Evolutionary conservation across 2,888 invertebrate genomes (phyloP).

Genomic region (Capitulum mitella): DNA sequence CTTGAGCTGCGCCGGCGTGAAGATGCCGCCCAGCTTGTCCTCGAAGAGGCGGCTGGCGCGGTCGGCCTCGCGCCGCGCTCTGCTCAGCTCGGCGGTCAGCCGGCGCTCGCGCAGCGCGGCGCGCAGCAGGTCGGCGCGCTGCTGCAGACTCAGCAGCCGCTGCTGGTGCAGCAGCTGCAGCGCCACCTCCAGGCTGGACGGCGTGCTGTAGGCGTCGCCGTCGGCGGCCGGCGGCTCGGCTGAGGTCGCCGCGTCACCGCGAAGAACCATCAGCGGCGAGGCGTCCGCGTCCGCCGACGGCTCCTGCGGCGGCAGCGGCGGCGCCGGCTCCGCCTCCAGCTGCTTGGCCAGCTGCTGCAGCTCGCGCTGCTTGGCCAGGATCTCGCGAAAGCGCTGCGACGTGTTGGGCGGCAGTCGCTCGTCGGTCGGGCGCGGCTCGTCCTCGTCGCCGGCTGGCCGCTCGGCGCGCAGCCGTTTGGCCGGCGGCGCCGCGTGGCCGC

Average conservation of each 20-base stretch:
- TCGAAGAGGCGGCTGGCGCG: not conserved
- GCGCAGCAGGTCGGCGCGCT: not conserved
- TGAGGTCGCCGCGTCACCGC: not conserved
- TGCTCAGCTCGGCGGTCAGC: not conserved
- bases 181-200: not conserved
- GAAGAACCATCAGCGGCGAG: not conserved
- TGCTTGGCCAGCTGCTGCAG: not conserved
- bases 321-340: not conserved
- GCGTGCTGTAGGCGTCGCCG: not conserved
- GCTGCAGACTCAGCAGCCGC: not conserved
- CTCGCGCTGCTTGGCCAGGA: conserved; percentile 3
- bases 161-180: conserved; percentile 4
- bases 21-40: not conserved
- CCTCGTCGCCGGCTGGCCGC: not conserved
- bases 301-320: not conserved
- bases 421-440: not conserved
- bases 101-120: not conserved
- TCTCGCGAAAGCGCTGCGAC: conserved; percentile 7
- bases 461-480: not conserved
- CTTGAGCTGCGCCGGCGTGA: conserved; percentile 1
- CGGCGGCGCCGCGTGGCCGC: not conserved
- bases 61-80: not conserved
- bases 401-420: not conserved
- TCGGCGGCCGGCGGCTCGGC: not conserved
- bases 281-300: not conserved